Evolutionary conservation across 2,113 vertebrate species (phyloP).

Genomic region (Leucopternis melanops): DNA sequence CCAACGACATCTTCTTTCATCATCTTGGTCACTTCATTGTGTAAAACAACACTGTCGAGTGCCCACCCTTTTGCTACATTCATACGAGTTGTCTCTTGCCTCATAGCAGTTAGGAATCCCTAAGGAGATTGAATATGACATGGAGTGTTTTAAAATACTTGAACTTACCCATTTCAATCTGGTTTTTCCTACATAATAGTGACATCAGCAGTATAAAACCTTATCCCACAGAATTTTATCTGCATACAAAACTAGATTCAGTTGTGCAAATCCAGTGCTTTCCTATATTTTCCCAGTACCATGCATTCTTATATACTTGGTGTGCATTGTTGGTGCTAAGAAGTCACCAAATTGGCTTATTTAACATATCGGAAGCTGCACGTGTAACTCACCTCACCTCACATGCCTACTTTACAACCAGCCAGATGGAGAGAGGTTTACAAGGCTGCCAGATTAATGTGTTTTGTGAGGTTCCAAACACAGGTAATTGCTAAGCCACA

Average conservation of each 20-base stretch:
- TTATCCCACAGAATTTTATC: neutral
- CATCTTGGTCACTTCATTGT: conserved; percentile 80
- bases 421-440: neutral
- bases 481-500: neutral
- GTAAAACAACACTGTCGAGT: conserved; percentile 76
- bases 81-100: conserved; percentile 78
- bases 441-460: neutral
- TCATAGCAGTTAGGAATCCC: conserved; percentile 84
- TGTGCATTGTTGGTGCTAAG: neutral
- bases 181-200: neutral
- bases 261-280: neutral
- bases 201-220: neutral
- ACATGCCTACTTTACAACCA: neutral
- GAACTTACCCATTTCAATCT: neutral
- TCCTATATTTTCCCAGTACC: neutral
- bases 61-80: conserved; percentile 80
- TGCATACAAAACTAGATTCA: neutral
- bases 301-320: neutral
- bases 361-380: neutral
- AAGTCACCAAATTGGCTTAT: neutral
- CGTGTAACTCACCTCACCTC: neutral
- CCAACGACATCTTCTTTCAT: conserved; percentile 78
- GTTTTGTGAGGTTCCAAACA: neutral
- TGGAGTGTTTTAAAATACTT: neutral
- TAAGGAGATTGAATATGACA: conserved; percentile 9